A percentile compares a stretch with the other conserved stretches of the same genome.
Conservation (phyloP, 2,888 invertebrate species). For the Tolmerus cingulatus region DNA sequence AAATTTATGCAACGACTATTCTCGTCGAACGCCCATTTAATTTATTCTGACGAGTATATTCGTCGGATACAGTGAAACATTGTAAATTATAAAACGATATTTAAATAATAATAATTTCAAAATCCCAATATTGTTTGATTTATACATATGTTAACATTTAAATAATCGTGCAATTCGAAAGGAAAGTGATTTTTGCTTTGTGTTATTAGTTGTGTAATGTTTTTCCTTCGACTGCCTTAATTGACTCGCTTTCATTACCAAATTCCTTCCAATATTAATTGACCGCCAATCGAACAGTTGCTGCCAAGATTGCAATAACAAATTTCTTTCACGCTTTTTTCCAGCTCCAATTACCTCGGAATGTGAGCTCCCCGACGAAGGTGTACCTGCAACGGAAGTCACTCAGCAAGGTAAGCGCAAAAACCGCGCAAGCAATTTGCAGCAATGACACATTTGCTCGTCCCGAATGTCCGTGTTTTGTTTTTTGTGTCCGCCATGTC, state of each 20-base stretch:
- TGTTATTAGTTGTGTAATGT: background rate
- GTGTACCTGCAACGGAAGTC: background rate
- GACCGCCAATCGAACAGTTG: background rate
- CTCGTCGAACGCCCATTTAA: no score
- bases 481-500: background rate
- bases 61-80: no score
- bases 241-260: background rate
- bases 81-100: no score
- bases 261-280: background rate
- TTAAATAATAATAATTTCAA: no score
- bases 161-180: background rate
- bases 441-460: background rate
- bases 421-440: background rate
- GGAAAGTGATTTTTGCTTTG: background rate
- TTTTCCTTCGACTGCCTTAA: background rate
- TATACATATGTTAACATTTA: background rate
- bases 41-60: no score
- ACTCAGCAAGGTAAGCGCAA: background rate
- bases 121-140: no score
- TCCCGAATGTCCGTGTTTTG: background rate
- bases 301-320: background rate
- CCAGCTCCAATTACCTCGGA: constrained; percentile 19
- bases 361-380: background rate
- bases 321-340: background rate
- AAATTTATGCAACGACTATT: no score